phyloP scores from a whole-genome alignment of 2,113 vertebrate genomes.

The Clarias batrachus region DNA sequence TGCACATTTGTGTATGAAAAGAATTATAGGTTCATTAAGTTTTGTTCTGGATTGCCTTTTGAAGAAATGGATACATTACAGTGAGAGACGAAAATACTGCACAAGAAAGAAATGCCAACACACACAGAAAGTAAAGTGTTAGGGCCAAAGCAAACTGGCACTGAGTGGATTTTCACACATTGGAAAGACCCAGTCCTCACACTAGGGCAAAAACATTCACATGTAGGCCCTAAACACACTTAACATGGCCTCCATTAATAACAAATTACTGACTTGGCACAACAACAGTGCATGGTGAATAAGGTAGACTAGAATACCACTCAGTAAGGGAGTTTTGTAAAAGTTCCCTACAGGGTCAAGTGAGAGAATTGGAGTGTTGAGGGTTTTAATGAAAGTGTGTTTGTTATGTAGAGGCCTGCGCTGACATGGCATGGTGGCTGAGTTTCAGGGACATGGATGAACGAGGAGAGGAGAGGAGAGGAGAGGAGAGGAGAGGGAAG shows the following conservation, averaged over 20 bases:
- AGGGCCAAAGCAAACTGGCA: conserved; percentile 67
- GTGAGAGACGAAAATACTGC: conserved; percentile 62
- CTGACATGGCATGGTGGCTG: conserved; percentile 48
- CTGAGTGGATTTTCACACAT: conserved; percentile 65
- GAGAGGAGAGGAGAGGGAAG: conserved; percentile 22
- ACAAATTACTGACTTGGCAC: conserved; percentile 44
- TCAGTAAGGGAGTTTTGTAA: conserved; percentile 23
- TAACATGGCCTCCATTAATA: conserved; percentile 52
- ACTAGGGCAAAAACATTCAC: conserved; percentile 55
- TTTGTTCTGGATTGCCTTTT: conserved; percentile 48
- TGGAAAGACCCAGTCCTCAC: conserved; percentile 57
- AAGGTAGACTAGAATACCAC: conserved; percentile 24
- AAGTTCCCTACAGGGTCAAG: conserved; percentile 38
- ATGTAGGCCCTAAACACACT: conserved; percentile 55
- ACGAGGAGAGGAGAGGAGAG: conserved; percentile 14
- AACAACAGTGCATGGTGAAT: conserved; percentile 37
- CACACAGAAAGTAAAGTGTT: conserved; percentile 44
- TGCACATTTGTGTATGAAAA: conserved; percentile 51
- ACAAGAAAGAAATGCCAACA: conserved; percentile 55
- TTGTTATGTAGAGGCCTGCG: conserved; percentile 34
- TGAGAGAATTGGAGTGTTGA: conserved; percentile 47
- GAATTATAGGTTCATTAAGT: conserved; percentile 59
- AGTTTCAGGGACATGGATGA: conserved; percentile 38
- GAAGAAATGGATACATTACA: conserved; percentile 50
- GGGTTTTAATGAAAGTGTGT: conserved; percentile 51